These are phyloP conservation scores for Heliconius erato DNA, from an alignment of 2,888 invertebrate species.

Conservation along the genomic window DNA sequence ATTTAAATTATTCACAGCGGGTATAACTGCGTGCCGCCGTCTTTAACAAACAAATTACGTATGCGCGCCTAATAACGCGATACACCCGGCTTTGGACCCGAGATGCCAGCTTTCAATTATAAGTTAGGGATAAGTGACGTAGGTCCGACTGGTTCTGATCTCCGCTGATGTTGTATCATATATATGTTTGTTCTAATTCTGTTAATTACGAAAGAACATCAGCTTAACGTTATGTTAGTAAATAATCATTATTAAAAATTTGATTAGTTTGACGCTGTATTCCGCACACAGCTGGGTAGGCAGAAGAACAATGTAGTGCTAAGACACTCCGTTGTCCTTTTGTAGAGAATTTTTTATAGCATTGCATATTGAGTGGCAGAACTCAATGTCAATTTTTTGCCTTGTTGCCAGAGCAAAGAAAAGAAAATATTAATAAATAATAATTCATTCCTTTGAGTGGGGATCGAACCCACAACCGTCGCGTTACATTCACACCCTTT, in stretches of 20 bases:
- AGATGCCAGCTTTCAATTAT: slow-evolving; percentile 80
- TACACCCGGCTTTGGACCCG: slow-evolving; percentile 77
- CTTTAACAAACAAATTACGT: slow-evolving; percentile 86
- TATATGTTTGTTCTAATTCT: slow-evolving; percentile 57
- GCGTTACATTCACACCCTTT: too few species aligned
- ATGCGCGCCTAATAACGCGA: slow-evolving; percentile 84
- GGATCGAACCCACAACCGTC: too few species aligned
- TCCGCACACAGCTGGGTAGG: too few species aligned
- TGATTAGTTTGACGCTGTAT: too few species aligned
- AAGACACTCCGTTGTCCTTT: too few species aligned
- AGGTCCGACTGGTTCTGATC: slow-evolving; percentile 47
- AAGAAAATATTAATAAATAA: too few species aligned
- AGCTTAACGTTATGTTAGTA: slow-evolving; percentile 1
- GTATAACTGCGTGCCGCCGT: slow-evolving; percentile 84
- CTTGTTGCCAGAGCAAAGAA: too few species aligned
- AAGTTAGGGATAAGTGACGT: slow-evolving; percentile 79
- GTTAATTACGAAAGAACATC: slow-evolving; percentile 49
- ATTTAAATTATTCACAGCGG: slow-evolving; percentile 86
- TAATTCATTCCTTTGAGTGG: too few species aligned
- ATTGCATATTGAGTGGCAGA: too few species aligned
- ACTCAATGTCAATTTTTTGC: too few species aligned
- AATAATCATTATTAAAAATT: neutral
- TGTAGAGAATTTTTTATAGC: too few species aligned
- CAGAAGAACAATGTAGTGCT: too few species aligned
- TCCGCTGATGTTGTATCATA: slow-evolving; percentile 48